phyloP scores from a whole-genome alignment of 2,113 vertebrate species.

The Grammomys dolichurus region DNA sequence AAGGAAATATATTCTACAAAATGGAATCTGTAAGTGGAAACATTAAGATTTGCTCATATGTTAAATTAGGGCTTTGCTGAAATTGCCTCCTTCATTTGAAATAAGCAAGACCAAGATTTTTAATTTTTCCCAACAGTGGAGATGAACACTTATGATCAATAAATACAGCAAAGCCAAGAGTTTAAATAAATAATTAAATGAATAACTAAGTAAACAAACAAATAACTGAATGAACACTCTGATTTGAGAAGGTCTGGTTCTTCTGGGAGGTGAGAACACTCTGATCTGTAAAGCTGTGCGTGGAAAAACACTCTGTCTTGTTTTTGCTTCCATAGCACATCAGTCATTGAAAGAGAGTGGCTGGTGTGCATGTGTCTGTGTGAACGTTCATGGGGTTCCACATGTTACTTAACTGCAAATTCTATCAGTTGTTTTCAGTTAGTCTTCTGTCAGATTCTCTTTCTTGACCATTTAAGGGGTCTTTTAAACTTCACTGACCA shows the following conservation, averaged over 20 bases:
- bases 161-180: background rate
- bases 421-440: background rate
- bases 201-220: too few relatives aligned
- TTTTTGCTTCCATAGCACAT: background rate
- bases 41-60: background rate
- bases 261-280: background rate
- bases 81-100: slow-evolving; percentile 47
- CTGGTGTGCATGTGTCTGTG: background rate
- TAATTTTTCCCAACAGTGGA: background rate
- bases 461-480: slow-evolving; percentile 16
- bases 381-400: background rate
- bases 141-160: background rate
- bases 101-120: background rate
- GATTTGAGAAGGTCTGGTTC: background rate
- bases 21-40: background rate
- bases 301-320: background rate
- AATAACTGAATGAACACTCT: background rate
- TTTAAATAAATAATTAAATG: background rate
- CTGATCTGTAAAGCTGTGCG: background rate
- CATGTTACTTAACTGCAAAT: background rate
- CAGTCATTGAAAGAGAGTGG: background rate
- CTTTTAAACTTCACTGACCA: background rate
- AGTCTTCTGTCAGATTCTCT: background rate
- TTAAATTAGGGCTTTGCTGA: background rate
- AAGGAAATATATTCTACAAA: background rate